Conservation (phyloP, 2,797 vertebrate species). For the Pangasius djambal region DNA sequence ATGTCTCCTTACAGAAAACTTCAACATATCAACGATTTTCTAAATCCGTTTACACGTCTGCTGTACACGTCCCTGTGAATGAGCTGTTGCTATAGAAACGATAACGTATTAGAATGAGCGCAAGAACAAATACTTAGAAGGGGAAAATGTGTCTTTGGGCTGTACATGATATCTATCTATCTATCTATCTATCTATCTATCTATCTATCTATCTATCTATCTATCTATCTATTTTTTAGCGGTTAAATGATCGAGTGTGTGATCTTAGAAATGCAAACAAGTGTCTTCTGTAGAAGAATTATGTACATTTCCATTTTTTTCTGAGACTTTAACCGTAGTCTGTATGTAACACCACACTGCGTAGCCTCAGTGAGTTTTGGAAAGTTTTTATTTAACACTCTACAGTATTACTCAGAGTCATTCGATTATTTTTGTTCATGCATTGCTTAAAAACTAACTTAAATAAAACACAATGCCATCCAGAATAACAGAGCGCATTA, state of each 20-base stretch:
- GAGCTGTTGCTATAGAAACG: no score
- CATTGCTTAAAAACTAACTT: slow-evolving; percentile 15
- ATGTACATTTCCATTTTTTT: not conserved
- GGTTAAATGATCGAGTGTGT: not conserved
- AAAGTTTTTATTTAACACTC: slow-evolving; percentile 4
- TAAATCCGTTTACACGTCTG: no score
- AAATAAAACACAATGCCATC: slow-evolving; percentile 4
- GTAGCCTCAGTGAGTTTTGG: not conserved
- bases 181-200: not conserved
- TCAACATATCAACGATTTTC: not conserved
- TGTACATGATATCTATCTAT: not conserved
- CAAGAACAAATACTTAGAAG: no score
- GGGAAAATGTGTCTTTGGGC: no score
- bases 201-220: not conserved
- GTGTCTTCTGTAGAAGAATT: no score
- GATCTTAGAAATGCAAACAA: no score
- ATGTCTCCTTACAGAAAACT: not conserved
- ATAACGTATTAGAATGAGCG: no score
- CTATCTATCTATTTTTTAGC: not conserved
- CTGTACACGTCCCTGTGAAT: no score
- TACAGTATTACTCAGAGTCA: not conserved
- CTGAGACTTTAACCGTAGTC: not conserved
- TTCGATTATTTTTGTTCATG: not conserved
- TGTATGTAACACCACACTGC: not conserved
- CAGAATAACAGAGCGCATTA: not conserved